A percentile compares a stretch with the other conserved stretches of the same genome.
Conservation (phyloP, 2,797 vertebrate genomes). For the Mareca strepera region DNA sequence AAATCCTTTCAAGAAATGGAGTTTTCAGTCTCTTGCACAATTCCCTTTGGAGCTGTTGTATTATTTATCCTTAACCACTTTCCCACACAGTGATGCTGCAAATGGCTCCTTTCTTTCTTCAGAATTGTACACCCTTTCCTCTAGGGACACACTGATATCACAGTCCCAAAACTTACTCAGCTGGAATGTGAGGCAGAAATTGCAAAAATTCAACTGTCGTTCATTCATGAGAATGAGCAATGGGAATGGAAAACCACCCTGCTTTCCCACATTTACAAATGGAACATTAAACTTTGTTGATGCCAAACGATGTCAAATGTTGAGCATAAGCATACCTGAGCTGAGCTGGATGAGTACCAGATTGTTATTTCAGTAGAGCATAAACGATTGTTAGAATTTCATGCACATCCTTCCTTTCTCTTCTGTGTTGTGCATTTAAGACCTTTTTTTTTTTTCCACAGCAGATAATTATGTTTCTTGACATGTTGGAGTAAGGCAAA, state of each 20-base stretch:
- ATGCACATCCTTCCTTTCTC: background rate
- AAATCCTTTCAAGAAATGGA: background rate
- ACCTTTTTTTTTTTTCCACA: background rate
- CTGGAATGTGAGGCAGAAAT: background rate
- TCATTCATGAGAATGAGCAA: background rate
- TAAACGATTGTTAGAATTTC: background rate
- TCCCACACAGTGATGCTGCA: slow-evolving; percentile 38
- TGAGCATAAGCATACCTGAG: background rate
- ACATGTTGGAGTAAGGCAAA: background rate
- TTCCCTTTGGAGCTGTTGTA: slow-evolving; percentile 33
- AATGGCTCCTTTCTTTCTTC: background rate
- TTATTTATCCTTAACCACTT: slow-evolving; percentile 33
- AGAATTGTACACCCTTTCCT: slow-evolving; percentile 36
- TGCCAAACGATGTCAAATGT: background rate
- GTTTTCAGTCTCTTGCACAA: slow-evolving; percentile 58
- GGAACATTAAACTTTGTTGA: background rate
- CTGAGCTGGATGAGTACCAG: background rate
- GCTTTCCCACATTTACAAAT: background rate
- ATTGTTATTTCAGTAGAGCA: background rate
- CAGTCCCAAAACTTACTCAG: slow-evolving; percentile 19
- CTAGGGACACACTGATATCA: background rate
- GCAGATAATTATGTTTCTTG: background rate
- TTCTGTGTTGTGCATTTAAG: background rate
- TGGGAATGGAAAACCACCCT: background rate
- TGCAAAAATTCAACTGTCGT: slow-evolving; percentile 1